phyloP scores from a whole-genome alignment of 2,113 vertebrate species.

The Orcinus orca region DNA sequence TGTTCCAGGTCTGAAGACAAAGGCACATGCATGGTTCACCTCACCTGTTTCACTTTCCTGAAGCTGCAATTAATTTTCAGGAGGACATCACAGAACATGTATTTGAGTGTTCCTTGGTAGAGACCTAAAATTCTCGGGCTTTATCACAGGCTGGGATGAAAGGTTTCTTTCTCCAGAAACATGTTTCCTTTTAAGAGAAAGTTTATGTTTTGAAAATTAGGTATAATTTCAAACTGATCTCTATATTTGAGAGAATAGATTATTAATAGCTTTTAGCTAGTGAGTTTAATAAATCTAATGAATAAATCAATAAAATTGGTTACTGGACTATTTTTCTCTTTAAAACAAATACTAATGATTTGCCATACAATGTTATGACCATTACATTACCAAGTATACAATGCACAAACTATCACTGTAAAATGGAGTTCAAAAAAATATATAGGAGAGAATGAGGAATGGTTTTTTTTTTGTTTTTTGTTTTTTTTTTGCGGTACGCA shows the following conservation, averaged over 20 bases:
- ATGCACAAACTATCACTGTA: not conserved
- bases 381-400: not conserved
- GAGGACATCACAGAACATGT: not conserved
- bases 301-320: constrained; percentile 25
- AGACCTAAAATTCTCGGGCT: not conserved
- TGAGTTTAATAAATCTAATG: constrained; percentile 34
- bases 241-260: constrained; percentile 29
- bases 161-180: not conserved
- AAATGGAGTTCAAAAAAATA: not conserved
- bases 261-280: constrained; percentile 36
- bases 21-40: not conserved
- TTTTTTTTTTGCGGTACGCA: too few species aligned
- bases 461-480: too few species aligned
- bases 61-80: constrained; percentile 39
- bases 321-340: constrained; percentile 44
- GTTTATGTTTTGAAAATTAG: not conserved
- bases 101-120: not conserved
- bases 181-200: not conserved
- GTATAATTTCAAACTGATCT: constrained; percentile 43
- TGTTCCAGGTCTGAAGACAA: not conserved
- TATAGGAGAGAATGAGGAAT: not conserved
- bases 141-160: not conserved
- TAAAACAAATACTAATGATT: constrained; percentile 43
- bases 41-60: constrained; percentile 9
- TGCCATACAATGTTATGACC: not conserved